phyloP scores from a whole-genome alignment of 2,113 vertebrate genomes.

The Haemorhous mexicanus region DNA sequence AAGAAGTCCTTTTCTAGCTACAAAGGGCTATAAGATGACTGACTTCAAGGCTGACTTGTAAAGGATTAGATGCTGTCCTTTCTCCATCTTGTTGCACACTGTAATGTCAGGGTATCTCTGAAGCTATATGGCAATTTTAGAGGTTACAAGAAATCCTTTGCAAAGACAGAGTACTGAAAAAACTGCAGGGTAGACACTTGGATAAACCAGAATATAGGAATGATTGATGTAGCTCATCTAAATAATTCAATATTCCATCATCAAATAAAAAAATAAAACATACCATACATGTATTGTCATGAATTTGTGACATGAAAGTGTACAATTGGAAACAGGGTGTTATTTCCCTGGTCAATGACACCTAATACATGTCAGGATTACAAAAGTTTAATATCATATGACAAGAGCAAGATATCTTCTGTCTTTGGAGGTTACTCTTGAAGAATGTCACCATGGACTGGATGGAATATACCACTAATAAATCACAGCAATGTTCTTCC shows the following conservation, averaged over 20 bases:
- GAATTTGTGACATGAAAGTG: neutral
- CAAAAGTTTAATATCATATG: conserved; percentile 25
- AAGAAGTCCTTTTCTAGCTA: conserved; percentile 22
- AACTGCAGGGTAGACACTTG: neutral
- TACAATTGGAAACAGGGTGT: neutral
- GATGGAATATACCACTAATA: conserved; percentile 31
- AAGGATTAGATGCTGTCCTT: conserved; percentile 28
- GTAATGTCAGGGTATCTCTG: conserved; percentile 27
- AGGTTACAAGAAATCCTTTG: conserved; percentile 20
- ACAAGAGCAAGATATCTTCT: conserved; percentile 42
- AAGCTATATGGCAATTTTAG: neutral
- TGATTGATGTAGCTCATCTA: conserved; percentile 35
- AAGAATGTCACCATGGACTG: conserved; percentile 40
- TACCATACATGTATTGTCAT: neutral
- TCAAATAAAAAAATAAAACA: conserved; percentile 6
- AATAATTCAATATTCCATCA: conserved; percentile 34
- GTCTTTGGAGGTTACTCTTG: conserved; percentile 10
- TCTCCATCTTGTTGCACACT: neutral
- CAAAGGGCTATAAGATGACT: conserved; percentile 24
- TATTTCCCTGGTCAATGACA: conserved; percentile 1
- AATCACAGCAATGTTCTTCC: conserved; percentile 51
- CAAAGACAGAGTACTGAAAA: neutral
- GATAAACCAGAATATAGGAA: neutral
- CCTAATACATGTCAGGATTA: neutral
- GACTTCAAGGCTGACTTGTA: conserved; percentile 36